Conservation (phyloP, 2,888 invertebrate species). For the Cylindroiulus punctatus region DNA sequence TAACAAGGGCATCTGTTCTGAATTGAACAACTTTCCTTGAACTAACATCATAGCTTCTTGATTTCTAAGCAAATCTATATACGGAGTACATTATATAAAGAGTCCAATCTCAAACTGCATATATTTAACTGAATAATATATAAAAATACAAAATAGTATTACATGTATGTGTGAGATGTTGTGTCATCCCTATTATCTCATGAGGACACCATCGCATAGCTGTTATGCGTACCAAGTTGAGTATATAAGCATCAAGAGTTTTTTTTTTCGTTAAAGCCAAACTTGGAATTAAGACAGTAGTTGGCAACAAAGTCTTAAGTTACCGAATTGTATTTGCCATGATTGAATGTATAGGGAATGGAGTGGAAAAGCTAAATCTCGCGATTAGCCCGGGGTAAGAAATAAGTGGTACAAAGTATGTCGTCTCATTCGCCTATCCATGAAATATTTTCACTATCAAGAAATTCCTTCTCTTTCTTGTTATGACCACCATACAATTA, state of each 20-base stretch:
- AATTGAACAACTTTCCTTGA: background rate
- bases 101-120: background rate
- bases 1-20: background rate
- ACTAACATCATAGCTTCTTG: background rate
- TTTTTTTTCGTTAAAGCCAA: constrained; percentile 7
- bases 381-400: background rate
- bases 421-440: background rate
- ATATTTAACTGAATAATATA: too few species aligned
- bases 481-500: background rate
- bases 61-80: background rate
- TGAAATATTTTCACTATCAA: background rate
- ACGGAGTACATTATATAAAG: background rate
- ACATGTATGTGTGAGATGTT: background rate
- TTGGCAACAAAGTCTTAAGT: background rate
- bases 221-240: background rate
- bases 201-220: background rate
- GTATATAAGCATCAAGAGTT: background rate
- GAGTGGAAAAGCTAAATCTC: background rate
- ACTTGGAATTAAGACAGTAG: background rate
- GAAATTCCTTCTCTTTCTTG: background rate
- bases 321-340: background rate
- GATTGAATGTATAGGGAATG: background rate
- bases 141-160: too few species aligned
- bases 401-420: background rate
- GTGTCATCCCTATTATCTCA: background rate